A percentile compares a stretch with the other conserved stretches of the same genome.
These are phyloP conservation scores for Bactericera cockerelli DNA, from an alignment of 1,140 invertebrate genomes.

Conservation along the genomic window DNA sequence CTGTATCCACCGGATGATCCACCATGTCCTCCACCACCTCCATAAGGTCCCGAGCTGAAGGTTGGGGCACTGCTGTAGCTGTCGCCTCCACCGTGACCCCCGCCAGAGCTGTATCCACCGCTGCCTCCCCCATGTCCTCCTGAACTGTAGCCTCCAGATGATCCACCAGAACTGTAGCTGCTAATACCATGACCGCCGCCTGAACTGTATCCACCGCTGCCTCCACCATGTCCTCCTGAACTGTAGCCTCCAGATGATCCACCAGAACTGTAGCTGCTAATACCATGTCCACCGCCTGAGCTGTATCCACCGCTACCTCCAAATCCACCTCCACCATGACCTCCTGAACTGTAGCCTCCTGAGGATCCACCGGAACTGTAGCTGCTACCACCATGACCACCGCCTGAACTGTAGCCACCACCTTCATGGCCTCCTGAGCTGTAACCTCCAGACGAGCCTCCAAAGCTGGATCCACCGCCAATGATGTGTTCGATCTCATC, in stretches of 20 bases:
- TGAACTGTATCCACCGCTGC: not conserved
- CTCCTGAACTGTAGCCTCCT: not conserved
- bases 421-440: not conserved
- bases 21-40: slow-evolving; percentile 8
- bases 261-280: not conserved
- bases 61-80: slow-evolving; percentile 4
- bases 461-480: not conserved
- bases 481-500: not conserved
- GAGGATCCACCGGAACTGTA: not conserved
- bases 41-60: slow-evolving; percentile 5
- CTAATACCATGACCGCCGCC: not conserved
- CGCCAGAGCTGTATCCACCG: too few species aligned
- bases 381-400: not conserved
- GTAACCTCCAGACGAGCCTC: not conserved
- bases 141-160: not conserved
- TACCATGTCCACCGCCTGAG: not conserved
- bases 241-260: not conserved
- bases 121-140: not conserved
- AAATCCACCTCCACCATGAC: not conserved
- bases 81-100: not conserved
- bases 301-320: not conserved
- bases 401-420: not conserved
- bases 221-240: not conserved
- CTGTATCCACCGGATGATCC: not conserved
- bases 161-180: not conserved